Evolutionary conservation across 92 coral and sea anemone genomes (phyloP).

Genomic region (Parazoanthus swiftii): DNA sequence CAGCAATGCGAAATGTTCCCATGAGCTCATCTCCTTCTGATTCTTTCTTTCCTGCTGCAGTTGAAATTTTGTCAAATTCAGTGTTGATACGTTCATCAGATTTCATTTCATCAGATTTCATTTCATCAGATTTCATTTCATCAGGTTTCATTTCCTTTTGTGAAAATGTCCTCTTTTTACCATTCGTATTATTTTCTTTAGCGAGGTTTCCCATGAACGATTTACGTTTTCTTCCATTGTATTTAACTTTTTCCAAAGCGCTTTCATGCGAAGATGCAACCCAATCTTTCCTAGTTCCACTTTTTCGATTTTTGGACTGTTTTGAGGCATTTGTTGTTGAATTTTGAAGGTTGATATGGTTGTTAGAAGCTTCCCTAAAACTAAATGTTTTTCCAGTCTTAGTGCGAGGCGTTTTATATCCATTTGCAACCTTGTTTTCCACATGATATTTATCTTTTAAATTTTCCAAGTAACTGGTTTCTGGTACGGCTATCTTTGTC

Average conservation of each 20-base stretch:
- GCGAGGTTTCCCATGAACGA: background rate
- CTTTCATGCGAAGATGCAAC: background rate
- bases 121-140: background rate
- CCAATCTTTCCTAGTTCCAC: background rate
- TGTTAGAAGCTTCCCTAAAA: background rate
- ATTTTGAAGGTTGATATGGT: background rate
- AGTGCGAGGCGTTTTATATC: background rate
- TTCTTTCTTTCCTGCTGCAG: background rate
- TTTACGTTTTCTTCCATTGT: background rate
- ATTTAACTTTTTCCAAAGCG: background rate
- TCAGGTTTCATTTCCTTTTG: background rate
- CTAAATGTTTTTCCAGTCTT: background rate
- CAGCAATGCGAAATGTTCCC: conserved; percentile 35
- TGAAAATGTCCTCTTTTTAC: background rate
- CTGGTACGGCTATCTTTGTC: background rate
- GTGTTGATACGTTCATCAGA: background rate
- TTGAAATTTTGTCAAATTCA: background rate
- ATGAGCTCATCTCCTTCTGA: background rate
- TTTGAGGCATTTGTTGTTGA: background rate
- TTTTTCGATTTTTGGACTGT: background rate
- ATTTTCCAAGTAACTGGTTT: background rate
- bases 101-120: background rate
- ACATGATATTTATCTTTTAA: background rate
- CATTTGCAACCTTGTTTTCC: background rate
- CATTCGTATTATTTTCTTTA: background rate